Evolutionary conservation across 2,888 invertebrate genomes (phyloP), one percentile per base, ranked within the genome.

Genomic region (Ornithoptera priamus): DNA sequence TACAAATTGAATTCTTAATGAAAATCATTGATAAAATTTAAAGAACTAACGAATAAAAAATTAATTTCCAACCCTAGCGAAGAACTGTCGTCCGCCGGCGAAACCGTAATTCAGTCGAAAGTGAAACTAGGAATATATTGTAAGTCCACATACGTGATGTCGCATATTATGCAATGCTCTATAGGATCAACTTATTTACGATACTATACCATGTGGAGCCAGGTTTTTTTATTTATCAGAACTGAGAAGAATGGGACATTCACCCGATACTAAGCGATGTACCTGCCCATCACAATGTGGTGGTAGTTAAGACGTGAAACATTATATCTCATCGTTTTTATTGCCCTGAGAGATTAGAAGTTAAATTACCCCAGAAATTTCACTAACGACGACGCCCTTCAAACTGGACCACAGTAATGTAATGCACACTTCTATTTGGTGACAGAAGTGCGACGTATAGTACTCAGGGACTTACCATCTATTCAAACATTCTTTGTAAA

Each of bases 101-200:
- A 85, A 88, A 87, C 83, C 81, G 84, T 89, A 89, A 85, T 84
- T 88, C 86, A 87, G 82, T 81, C 80, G 86, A 91, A 91, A 91
- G 91, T 91, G 92, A 91, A 90, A 90, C 88, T 85, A 83, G 78
- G 76, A 81, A 84, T 83, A 76, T 75, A 75, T 80, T 79, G 70
- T 69, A 80, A 80, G 79, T 80, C 78, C 80, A 80, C 75, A 74
- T 75, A 74, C 76, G 81, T 82, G 85, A 85, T 83, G 86, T 83
- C 82, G 76, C 79, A 75, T 61, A 67, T 90, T 88, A 82, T 81
- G 83, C 83, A 88, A 87, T 80, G 83, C 79, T 73, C 76, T 70
- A 73, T 71, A 73, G 73, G 69, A 75, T 72, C 73, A 66, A 72
- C 71, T 73, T 67, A 76, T 78, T 81, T 30, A 30, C 83, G 83